These are phyloP conservation scores for Sebastes itinus DNA, from an alignment of 2,797 vertebrate species.

Conservation along the genomic window DNA sequence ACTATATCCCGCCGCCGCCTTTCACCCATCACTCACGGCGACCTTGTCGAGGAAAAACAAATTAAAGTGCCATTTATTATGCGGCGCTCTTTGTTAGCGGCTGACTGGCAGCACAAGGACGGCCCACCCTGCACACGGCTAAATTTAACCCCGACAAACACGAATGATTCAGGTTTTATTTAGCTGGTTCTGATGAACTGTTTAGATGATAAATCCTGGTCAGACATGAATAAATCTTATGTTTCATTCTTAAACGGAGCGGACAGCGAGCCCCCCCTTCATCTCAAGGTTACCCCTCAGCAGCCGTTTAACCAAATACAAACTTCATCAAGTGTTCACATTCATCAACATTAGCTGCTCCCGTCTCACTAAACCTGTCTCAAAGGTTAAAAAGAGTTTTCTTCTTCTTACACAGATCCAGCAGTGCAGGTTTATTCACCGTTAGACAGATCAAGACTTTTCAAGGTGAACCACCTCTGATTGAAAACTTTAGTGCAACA, in stretches of 20 bases:
- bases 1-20: background rate
- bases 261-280: background rate
- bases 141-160: constrained; percentile 23
- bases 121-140: background rate
- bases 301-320: background rate
- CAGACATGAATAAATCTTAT: constrained; percentile 45
- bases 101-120: constrained; percentile 68
- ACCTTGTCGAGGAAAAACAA: constrained; percentile 76
- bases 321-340: background rate
- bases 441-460: too few species aligned
- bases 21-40: constrained; percentile 40
- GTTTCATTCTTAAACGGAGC: constrained; percentile 29
- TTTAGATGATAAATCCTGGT: too few species aligned
- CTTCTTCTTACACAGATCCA: accelerated
- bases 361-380: background rate
- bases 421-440: too few species aligned
- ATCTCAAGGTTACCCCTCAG: constrained; percentile 18
- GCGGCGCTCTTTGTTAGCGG: constrained; percentile 64
- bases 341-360: background rate
- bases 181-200: background rate
- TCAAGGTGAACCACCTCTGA: too few species aligned
- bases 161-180: background rate
- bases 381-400: too few species aligned
- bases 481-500: too few species aligned
- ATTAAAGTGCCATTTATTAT: constrained; percentile 77